A percentile compares a stretch with the other conserved stretches of the same genome.
phyloP scores from a whole-genome alignment of 1,140 invertebrate species.

The Drosophila seguyi region DNA sequence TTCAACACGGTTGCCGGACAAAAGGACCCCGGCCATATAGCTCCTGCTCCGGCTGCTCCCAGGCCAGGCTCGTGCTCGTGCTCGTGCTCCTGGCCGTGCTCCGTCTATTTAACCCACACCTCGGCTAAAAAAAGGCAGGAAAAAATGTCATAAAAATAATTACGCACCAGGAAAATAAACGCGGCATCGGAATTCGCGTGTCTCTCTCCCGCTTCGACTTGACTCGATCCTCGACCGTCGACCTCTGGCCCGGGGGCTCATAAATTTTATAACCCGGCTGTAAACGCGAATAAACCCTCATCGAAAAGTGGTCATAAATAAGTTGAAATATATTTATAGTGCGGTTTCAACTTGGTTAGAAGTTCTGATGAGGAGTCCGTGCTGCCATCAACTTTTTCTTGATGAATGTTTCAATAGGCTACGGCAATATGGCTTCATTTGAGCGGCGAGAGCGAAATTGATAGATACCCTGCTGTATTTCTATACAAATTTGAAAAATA shows the following conservation, averaged over 20 bases:
- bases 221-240: constrained; percentile 12
- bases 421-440: constrained; percentile 26
- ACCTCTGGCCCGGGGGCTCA: constrained; percentile 36
- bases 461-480: background rate
- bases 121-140: constrained; percentile 10
- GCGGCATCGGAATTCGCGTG: constrained; percentile 63
- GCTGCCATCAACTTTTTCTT: constrained; percentile 40
- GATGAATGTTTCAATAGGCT: constrained; percentile 47
- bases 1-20: constrained; percentile 61
- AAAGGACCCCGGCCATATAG: constrained; percentile 15
- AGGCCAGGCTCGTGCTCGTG: background rate
- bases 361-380: constrained; percentile 28
- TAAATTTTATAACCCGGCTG: constrained; percentile 78
- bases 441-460: background rate
- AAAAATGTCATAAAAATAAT: constrained; percentile 83
- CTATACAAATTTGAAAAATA: background rate
- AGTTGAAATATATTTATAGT: constrained; percentile 79
- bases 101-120: constrained; percentile 19
- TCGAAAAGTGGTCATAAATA: constrained; percentile 81
- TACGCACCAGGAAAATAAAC: constrained; percentile 72
- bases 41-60: background rate
- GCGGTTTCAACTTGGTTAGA: constrained; percentile 56
- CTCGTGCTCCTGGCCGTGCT: background rate
- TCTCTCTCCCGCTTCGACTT: constrained; percentile 10
- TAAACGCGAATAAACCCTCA: constrained; percentile 77